A percentile compares a stretch with the other conserved stretches of the same genome.
Conservation (phyloP, 2,113 vertebrate genomes). For the Meles meles region DNA sequence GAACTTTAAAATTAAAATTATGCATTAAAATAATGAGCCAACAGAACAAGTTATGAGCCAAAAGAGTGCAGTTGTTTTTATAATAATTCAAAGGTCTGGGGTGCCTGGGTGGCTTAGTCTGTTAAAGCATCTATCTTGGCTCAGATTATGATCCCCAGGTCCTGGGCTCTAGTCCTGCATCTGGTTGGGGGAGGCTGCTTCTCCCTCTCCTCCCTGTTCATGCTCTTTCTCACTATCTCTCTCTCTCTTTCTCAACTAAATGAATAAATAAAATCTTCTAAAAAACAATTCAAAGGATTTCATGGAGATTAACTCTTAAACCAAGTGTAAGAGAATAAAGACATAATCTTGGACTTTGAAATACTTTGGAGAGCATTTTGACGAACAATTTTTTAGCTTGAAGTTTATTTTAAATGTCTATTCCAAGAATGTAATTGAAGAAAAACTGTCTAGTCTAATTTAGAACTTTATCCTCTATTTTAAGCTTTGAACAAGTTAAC, state of each 20-base stretch:
- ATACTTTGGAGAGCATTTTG: background rate
- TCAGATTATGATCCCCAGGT: background rate
- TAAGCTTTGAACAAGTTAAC: slow-evolving; percentile 35
- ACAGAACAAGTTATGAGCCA: slow-evolving; percentile 22
- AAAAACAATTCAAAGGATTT: slow-evolving; percentile 22
- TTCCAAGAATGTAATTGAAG: slow-evolving; percentile 34
- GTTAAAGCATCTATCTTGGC: background rate
- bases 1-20: slow-evolving; percentile 14
- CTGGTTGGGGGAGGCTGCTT: background rate
- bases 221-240: background rate
- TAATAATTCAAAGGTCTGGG: background rate
- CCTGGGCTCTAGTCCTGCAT: background rate
- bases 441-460: slow-evolving; percentile 44
- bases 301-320: background rate
- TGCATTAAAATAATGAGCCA: slow-evolving; percentile 9
- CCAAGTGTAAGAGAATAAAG: background rate
- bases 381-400: slow-evolving; percentile 36
- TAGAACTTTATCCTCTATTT: slow-evolving; percentile 35
- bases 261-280: background rate
- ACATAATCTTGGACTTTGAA: slow-evolving; percentile 18
- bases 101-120: too few species aligned
- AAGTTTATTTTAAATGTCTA: slow-evolving; percentile 37
- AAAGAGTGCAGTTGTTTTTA: slow-evolving; percentile 8
- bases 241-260: background rate
- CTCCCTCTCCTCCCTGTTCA: background rate